Percentiles rank a stretch among this genome's conserved stretches.
These are phyloP conservation scores for Nowickia ferox DNA, from an alignment of 2,888 invertebrate genomes.

Conservation along the genomic window DNA sequence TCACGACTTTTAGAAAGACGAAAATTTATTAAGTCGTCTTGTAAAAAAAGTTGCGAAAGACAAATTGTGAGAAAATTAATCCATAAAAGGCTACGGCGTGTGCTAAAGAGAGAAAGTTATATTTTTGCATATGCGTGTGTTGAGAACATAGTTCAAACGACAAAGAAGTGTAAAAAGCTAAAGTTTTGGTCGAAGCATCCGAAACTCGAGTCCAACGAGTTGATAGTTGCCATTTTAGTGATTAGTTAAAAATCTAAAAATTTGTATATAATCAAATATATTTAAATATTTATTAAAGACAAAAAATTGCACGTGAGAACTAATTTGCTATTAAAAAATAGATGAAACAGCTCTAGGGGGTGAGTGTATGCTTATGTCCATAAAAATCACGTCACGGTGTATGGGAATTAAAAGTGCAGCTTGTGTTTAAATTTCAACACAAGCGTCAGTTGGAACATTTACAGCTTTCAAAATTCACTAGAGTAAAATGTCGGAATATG, in stretches of 20 bases:
- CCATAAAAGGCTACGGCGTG: constrained; percentile 35
- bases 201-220: constrained; percentile 72
- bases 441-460: constrained; percentile 47
- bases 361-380: constrained; percentile 59
- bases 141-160: constrained; percentile 66
- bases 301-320: neutral
- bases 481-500: constrained; percentile 70
- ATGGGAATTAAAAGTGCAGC: constrained; percentile 63
- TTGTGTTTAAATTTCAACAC: constrained; percentile 63
- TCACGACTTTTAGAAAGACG: constrained; percentile 41
- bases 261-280: neutral
- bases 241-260: constrained; percentile 15
- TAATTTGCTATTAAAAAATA: neutral
- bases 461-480: constrained; percentile 24
- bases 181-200: constrained; percentile 69
- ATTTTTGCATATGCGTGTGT: constrained; percentile 46
- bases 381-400: constrained; percentile 57
- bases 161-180: constrained; percentile 66
- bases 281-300: neutral
- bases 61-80: constrained; percentile 64
- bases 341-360: constrained; percentile 54
- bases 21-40: constrained; percentile 65
- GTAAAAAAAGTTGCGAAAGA: constrained; percentile 72
- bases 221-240: constrained; percentile 64
- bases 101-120: constrained; percentile 59